phyloP scores from a whole-genome alignment of 2,797 vertebrate genomes.

The Enteromius argenteus region DNA sequence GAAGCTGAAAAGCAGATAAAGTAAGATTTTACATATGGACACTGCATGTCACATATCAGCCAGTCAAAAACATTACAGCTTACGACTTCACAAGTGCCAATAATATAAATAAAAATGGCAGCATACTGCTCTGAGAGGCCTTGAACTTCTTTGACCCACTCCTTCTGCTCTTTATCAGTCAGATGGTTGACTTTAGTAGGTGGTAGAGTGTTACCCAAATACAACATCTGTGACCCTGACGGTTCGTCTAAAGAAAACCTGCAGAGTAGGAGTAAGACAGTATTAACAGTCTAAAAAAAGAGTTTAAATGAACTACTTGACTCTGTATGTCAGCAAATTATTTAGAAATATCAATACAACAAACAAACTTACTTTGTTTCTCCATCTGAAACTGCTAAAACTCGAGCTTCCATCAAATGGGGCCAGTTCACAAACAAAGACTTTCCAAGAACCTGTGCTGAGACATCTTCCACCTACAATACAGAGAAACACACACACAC shows the following conservation, averaged over 20 bases:
- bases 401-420: slow-evolving; percentile 94
- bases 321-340: neutral
- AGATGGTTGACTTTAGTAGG: slow-evolving; percentile 84
- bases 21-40: neutral
- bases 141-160: slow-evolving; percentile 93
- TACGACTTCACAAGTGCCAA: neutral
- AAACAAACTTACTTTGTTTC: slow-evolving; percentile 85
- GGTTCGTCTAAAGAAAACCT: slow-evolving; percentile 91
- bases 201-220: slow-evolving; percentile 80
- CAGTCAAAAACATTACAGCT: too few species aligned
- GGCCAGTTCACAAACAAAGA: slow-evolving; percentile 96
- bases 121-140: slow-evolving; percentile 92
- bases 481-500: neutral
- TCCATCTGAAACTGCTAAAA: slow-evolving; percentile 91
- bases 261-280: neutral
- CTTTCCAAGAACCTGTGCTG: slow-evolving; percentile 83
- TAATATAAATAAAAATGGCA: neutral
- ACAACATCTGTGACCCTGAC: slow-evolving; percentile 85
- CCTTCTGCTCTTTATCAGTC: slow-evolving; percentile 90
- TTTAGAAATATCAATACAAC: neutral
- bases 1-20: slow-evolving; percentile 76
- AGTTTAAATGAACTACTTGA: neutral
- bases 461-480: slow-evolving; percentile 84
- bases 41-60: neutral
- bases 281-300: neutral